Percentiles rank a stretch among this genome's conserved stretches.
These are phyloP conservation scores for Hydractinia symbiolongicarpus DNA, from an alignment of 30 jellyfish, hydroid and myxozoan genomes.

Conservation along the genomic window DNA sequence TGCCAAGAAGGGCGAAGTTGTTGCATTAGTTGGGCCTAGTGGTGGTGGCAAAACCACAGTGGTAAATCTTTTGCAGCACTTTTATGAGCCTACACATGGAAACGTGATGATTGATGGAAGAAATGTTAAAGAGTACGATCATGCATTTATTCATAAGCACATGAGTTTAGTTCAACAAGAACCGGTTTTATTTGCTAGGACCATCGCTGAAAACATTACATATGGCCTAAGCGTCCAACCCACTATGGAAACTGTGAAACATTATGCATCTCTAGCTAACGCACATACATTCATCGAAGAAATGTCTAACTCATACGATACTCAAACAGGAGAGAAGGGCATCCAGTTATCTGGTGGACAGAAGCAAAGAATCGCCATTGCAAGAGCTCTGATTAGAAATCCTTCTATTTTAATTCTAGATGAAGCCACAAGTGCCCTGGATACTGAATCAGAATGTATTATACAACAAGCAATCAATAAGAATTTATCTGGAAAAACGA, in stretches of 20 bases:
- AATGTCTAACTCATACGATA: slow-evolving; percentile 68
- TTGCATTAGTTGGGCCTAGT: slow-evolving; percentile 93
- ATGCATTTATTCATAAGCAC: slow-evolving; percentile 44
- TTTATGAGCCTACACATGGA: slow-evolving; percentile 66
- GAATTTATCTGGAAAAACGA: slow-evolving; percentile 60
- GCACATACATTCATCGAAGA: slow-evolving; percentile 47
- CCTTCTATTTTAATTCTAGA: slow-evolving; percentile 70
- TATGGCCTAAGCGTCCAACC: slow-evolving; percentile 46
- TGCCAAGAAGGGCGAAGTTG: slow-evolving; percentile 66
- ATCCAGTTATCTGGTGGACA: slow-evolving; percentile 90
- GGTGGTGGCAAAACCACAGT: slow-evolving; percentile 88
- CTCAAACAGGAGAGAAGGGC: slow-evolving; percentile 90
- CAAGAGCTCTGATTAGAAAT: slow-evolving; percentile 80
- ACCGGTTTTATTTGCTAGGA: slow-evolving; percentile 81
- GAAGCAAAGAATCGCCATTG: slow-evolving; percentile 86
- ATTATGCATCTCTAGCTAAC: slow-evolving; percentile 60
- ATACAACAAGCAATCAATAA: slow-evolving; percentile 78
- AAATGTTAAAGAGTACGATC: slow-evolving; percentile 56
- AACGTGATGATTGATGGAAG: slow-evolving; percentile 47
- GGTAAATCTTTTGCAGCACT: slow-evolving; percentile 71
- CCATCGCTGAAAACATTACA: slow-evolving; percentile 58
- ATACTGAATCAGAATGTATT: slow-evolving; percentile 66
- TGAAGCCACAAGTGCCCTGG: slow-evolving; percentile 95
- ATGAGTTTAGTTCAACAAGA: slow-evolving; percentile 83
- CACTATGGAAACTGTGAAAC: slow-evolving; percentile 14